Evolutionary conservation across 2,113 vertebrate genomes (phyloP), one percentile per base, ranked within the genome.

Genomic region (Sminthopsis crassicaudata): DNA sequence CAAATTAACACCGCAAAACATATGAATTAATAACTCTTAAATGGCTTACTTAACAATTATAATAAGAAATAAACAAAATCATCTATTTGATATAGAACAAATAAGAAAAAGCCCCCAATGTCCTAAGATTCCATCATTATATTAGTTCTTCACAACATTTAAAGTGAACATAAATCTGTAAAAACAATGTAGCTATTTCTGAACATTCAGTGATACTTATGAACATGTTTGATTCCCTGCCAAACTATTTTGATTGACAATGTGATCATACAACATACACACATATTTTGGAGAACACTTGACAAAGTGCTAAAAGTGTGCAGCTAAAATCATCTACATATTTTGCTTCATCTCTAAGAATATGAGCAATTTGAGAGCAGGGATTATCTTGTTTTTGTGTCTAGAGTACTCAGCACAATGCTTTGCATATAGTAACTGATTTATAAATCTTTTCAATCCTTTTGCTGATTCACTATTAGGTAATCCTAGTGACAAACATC

Each of bases 21-120:
- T 95, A 94, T 97, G 94, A 97, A 93, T 97, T 88, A 96, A 89
- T 94, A 97, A 97, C 90, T 95, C 42, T 96, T 98, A 91, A 95
- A 97, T 98, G 90, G 22, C 96, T 98, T 97, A 97, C 36, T 94
- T 30, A 96, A 94, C n/a, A 97, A 95, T 19, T 90, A 97, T 67
- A 84, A 84, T 84, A 95, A 54, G 93, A 96, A 96, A 98, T 94
- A 98, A 98, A 96, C 92, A 89, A 97, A 92, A 96, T 88, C 46
- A 97, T 91, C 92, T 91, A 53, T 51, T 90, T 27, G 88, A 46
- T 60, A 89, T 30, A 94, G 53, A 95, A 96, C 90, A 7, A 96
- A 96, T n/a, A 95, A 96, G 53, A 46, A 95, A 93, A n/a, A 98
- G 97, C 27, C 90, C 93, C 94, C 5, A 91, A 95, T 91, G 67